Evolutionary conservation across 2,888 invertebrate species (phyloP), one percentile per base, ranked within the genome.

Genomic region (Zygogramma bicolorata): DNA sequence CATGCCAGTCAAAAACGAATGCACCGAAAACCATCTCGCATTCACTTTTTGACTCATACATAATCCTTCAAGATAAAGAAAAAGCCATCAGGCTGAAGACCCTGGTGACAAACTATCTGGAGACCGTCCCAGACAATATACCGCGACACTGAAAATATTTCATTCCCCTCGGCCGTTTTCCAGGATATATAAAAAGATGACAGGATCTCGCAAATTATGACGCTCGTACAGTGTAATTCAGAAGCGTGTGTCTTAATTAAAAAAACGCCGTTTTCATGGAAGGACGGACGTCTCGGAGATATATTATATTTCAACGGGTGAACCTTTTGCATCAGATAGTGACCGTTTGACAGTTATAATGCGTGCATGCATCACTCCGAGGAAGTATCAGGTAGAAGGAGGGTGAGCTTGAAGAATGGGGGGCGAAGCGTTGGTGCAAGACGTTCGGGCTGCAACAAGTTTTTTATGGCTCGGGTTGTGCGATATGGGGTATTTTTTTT

Each of bases 301-400:
- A 63, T 63, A 63, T 63, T 63, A 63, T 63, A 63, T 63, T 63
- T 63, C 63, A 63, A 31, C 63, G 63, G 46, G 46, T 63, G 63
- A 63, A 40, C 49, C 63, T 63, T 27, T 27, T 63, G 46, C 63
- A 63, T 63, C 63, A 63, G 63, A 63, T 63, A 63, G 46, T 29
- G 46, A 29, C 61, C 25, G 18, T 63, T 63, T 63, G 63, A 63
- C 63, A 63, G 63, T 46, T 63, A 46, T 63, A 63, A 63, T 63
- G 63, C 46, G 46, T 63, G 15, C 63, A 63, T 63, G 46, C 63
- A 46, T 63, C 63, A 63, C 46, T 46, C 46, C 27, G 20, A 63
- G 31, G 63, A 49, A 63, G 63, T 63, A 46, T 63, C 63, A 63
- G 63, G 63, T 63, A 63, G 63, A 63, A 63, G 29, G 63, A 40